phyloP scores from a whole-genome alignment of 1,140 invertebrate species.

The Hycleus cichorii region DNA sequence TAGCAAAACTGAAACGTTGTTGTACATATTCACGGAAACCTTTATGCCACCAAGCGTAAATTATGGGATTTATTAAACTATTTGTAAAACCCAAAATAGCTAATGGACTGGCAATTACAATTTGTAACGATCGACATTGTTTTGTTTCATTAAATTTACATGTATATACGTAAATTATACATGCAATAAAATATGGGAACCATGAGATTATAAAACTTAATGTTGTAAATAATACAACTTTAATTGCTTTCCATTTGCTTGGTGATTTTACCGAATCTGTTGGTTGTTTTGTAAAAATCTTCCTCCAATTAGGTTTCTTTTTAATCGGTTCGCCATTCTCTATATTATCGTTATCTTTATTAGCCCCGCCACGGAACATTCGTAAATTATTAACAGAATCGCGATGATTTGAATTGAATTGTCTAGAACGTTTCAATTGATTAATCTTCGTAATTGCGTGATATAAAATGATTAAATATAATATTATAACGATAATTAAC shows the following conservation, averaged over 20 bases:
- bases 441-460: constrained; percentile 45
- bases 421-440: constrained; percentile 35
- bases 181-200: constrained; percentile 45
- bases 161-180: constrained; percentile 45
- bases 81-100: constrained; percentile 55
- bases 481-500: constrained; percentile 43
- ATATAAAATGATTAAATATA: constrained; percentile 49
- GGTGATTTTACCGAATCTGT: constrained; percentile 30
- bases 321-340: neutral
- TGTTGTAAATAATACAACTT: constrained; percentile 50
- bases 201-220: constrained; percentile 47
- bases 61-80: constrained; percentile 61
- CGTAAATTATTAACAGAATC: constrained; percentile 23
- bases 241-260: constrained; percentile 49
- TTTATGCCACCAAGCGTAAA: constrained; percentile 66
- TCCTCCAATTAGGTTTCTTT: neutral
- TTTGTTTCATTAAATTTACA: constrained; percentile 43
- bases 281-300: constrained; percentile 18
- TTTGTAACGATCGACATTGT: constrained; percentile 41
- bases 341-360: neutral
- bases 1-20: constrained; percentile 20
- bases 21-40: constrained; percentile 45
- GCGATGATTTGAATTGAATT: constrained; percentile 14
- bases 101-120: constrained; percentile 46
- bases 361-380: constrained; percentile 26